Evolutionary conservation across 2,797 vertebrate species (phyloP), one percentile per base, ranked within the genome.

Genomic region (Neosalanx taihuensis): DNA sequence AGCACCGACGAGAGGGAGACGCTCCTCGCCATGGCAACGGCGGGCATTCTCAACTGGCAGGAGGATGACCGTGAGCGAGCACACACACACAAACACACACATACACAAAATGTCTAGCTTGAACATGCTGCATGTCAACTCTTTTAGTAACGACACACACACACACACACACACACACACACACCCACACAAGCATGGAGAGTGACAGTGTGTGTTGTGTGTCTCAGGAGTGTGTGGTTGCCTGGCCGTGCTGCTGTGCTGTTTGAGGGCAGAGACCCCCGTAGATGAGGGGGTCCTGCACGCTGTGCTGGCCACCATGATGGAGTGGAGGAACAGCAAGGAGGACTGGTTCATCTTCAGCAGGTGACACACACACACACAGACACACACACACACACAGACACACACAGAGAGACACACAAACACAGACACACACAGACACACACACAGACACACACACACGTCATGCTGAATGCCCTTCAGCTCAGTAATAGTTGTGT

Each of bases 321-420:
- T 97, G 58, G 93, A 95, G 67, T 99, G 96, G 97, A 94, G 95
- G 80, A 95, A 87, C 60, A 87, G 91, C 72, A 93, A 88, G 58
- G 96, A 96, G 71, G 92, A 96, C 56, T 92, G 94, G 88, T 99
- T 98, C 83, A 95, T 99, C 37, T 98, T 98, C 78, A 94, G 90
- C 90, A 94, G 95, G 98, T 98, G 84, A 65, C 91, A n/a, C 15
- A 18, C 15, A 30, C 41, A 51, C 46, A 49, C 46, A 67, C 46
- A n/a, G 17, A 56, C 51, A 56, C 41, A 46, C 41, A 46, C 41
- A 20, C 9, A 58, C 5, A n/a, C 56, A 58, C 5, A 58, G 1
- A 58, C 56, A n/a, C 20, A 58, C 56, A n/a, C 53, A 57, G 5
- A 58, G 5, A 58, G 15, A 17, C 56, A 58, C 5, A 17, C 56